Evolutionary conservation across 2,797 vertebrate genomes (phyloP).

Genomic region (Pseudomugil gertrudae): DNA sequence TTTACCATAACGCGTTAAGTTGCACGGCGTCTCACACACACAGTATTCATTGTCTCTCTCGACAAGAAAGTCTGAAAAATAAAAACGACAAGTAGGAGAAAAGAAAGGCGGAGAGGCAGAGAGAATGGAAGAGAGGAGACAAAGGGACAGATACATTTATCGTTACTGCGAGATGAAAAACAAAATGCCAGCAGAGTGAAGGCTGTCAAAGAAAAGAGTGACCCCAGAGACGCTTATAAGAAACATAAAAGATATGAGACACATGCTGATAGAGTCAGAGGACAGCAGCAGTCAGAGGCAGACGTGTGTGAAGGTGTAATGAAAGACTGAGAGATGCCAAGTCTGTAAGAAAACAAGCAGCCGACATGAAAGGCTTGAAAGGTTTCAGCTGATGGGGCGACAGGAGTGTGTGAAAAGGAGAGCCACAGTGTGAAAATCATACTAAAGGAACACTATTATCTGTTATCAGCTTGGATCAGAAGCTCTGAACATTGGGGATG

Average conservation of each 20-base stretch:
- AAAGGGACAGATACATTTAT: slow-evolving; percentile 23
- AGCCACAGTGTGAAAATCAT: slow-evolving; percentile 32
- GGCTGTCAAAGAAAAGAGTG: slow-evolving; percentile 27
- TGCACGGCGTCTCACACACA: slow-evolving; percentile 94
- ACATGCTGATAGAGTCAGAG: slow-evolving; percentile 13
- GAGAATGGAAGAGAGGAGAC: slow-evolving; percentile 23
- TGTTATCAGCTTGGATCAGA: slow-evolving; percentile 62
- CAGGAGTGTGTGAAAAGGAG: slow-evolving; percentile 28
- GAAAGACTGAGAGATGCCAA: slow-evolving; percentile 29
- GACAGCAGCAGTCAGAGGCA: slow-evolving; percentile 26
- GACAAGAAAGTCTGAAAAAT: slow-evolving; percentile 90
- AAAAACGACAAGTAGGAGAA: slow-evolving; percentile 1
- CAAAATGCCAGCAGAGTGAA: slow-evolving; percentile 35
- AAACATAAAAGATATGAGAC: slow-evolving; percentile 32
- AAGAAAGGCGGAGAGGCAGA: slow-evolving; percentile 4
- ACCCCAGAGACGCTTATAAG: slow-evolving; percentile 35
- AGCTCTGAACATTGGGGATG: slow-evolving; percentile 40
- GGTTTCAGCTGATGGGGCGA: slow-evolving; percentile 50
- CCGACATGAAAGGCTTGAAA: slow-evolving; percentile 51
- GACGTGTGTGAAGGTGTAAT: slow-evolving; percentile 13
- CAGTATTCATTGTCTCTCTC: slow-evolving; percentile 95
- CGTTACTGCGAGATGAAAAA: slow-evolving; percentile 35
- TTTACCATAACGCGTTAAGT: slow-evolving; percentile 92
- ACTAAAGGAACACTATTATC: slow-evolving; percentile 55
- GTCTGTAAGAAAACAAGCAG: slow-evolving; percentile 55